Conservation (phyloP, 1,140 invertebrate genomes). For the Drosophila eugracilis region DNA sequence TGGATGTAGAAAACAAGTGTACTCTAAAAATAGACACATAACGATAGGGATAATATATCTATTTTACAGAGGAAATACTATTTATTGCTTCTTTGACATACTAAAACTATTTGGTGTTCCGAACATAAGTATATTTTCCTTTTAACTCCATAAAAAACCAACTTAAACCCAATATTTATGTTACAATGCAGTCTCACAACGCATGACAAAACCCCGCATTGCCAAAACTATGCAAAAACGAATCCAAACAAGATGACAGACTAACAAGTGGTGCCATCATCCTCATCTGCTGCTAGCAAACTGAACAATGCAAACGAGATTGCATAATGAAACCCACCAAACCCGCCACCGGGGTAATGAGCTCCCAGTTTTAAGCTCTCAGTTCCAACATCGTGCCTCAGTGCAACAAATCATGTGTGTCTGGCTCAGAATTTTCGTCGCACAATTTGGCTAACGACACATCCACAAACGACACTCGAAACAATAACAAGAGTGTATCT, state of each 20-base stretch:
- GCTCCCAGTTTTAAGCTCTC: constrained; percentile 36
- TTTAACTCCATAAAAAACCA: too few species aligned
- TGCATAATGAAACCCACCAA: constrained; percentile 63
- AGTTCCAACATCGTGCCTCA: constrained; percentile 25
- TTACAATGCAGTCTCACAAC: neutral
- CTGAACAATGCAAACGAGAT: constrained; percentile 64
- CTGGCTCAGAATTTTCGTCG: constrained; percentile 70
- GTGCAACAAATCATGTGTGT: constrained; percentile 65
- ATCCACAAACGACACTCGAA: constrained; percentile 23
- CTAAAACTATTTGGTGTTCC: too few species aligned
- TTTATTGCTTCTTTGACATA: too few species aligned
- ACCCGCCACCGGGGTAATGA: constrained; percentile 67
- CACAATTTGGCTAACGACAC: constrained; percentile 69
- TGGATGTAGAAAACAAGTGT: neutral
- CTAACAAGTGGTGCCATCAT: constrained; percentile 29
- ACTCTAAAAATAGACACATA: neutral
- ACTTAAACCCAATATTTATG: neutral
- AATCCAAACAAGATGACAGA: constrained; percentile 10
- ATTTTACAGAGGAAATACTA: too few species aligned
- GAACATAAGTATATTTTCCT: too few species aligned
- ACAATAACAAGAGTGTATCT: constrained; percentile 37
- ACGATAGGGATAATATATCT: too few species aligned
- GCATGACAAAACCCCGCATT: constrained; percentile 16
- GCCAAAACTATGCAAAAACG: constrained; percentile 16
- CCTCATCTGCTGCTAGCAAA: constrained; percentile 24